Base-by-base conservation (phyloP, 2,113 vertebrate genomes). In the Chloroceryle aenea region DNA sequence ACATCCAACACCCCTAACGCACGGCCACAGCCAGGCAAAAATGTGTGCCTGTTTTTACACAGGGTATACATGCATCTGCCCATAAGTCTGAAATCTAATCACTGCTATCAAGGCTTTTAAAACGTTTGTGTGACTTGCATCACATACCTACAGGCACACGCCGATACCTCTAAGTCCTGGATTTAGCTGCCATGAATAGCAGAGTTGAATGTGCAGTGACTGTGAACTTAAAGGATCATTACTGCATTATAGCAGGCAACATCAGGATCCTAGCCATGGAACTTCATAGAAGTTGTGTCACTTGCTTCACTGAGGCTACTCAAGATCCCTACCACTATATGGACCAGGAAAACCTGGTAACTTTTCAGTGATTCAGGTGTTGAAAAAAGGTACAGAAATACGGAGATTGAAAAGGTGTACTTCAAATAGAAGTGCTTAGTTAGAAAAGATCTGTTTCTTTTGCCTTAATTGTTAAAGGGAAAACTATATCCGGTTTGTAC, bases 401-500 rank as follows among this genome's bases (percentile, higher is more conserved):
- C 2, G 15, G 30, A 87, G 30, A 85, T 19, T 32, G 38, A 38
- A 30, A 72, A 77, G 45, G 27, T 63, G 15, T 26, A 74, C 63
- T 90, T 43, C 6, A 14, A 75, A 63, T 25, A 14, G 20, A 61
- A 80, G 66, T 12, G 59, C 62, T 67, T 19, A 74, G 40, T 62
- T 74, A 82, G 67, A 92, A 90, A 97, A 92, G 67, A 64, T 26
- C 67, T 34, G 74, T 47, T 30, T 94, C 52, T 71, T 45, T 72
- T 69, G 66, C 38, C 66, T 77, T 93, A 87, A 89, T 66, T 53
- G 66, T 61, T 63, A 75, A 74, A 86, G 42, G 40, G 50, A 71
- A 87, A 85, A 53, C 10, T 6, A 3, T 30, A 61, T 48, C n/a
- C 76, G 73, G 34, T 69, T 93, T 76, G 32, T 27, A 43, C 43